These are phyloP conservation scores for Neosilurus mollespiculum DNA, from an alignment of 2,797 vertebrate species.

Conservation along the genomic window DNA sequence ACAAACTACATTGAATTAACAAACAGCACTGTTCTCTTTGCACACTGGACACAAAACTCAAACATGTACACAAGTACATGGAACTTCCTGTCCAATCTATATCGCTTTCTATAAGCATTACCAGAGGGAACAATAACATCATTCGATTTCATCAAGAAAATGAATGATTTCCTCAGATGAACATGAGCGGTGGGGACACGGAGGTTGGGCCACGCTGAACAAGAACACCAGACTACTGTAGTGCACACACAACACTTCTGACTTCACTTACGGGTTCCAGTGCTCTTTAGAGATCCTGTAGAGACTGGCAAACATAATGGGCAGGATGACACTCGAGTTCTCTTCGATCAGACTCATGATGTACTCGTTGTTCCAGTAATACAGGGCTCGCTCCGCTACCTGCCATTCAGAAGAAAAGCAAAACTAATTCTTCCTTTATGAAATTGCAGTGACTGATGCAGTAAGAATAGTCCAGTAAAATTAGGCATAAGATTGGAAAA, in stretches of 20 bases:
- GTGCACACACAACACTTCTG: too few relatives aligned
- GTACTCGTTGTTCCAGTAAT: constrained; percentile 99
- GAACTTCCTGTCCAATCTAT: background rate
- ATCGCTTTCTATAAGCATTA: background rate
- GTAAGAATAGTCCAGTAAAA: background rate
- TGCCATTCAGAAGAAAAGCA: constrained; percentile 55
- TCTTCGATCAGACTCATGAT: constrained; percentile 99
- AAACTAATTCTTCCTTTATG: background rate
- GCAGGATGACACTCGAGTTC: constrained; percentile 97
- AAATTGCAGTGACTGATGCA: background rate
- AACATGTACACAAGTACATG: background rate
- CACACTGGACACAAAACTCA: background rate
- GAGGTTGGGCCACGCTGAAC: too few relatives aligned
- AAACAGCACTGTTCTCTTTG: background rate
- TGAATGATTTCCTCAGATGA: background rate
- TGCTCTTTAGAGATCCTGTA: constrained; percentile 99
- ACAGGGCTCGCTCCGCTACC: constrained; percentile 96
- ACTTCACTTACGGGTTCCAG: constrained; percentile 93
- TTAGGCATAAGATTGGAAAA: too few relatives aligned
- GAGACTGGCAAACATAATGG: constrained; percentile 98
- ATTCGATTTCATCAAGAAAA: background rate
- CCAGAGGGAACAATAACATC: background rate
- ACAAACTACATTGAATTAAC: background rate
- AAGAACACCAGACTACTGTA: too few relatives aligned
- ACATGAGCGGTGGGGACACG: background rate